Base-by-base conservation (phyloP, 1,140 invertebrate genomes). In the Platyura marginata region DNA sequence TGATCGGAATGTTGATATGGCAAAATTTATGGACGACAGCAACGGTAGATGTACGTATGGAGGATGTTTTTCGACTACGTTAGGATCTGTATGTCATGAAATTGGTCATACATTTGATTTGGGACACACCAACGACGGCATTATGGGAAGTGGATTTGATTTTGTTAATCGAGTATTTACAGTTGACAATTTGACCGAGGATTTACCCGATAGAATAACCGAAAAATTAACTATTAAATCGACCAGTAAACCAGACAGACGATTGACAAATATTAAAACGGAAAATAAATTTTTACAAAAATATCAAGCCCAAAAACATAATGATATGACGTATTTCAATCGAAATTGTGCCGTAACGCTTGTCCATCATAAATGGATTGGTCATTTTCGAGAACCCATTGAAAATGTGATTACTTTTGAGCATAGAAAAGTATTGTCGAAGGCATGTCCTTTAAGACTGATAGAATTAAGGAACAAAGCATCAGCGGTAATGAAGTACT, bases 111-210 rank as follows among this genome's bases (percentile, higher is more conserved):
- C 85, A 1, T 92, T 96, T 61, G 88, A 95, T 64, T 70, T 96
- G 25, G 90, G 87, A 1, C 91, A 97, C 59, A 85, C 87, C 1
- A 69, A 75, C 48, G 73, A 81, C 48, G 91, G 92, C 6, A 86
- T 97, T 37, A 96, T 97, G 92, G 85, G 86, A 13, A 71, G 86
- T 52, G 90, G 89, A 13, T 94, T 95, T 62, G 88, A 94, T 62
- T 81, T 91, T 54, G 75, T 82, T 36, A 79, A 78, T 65, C 73
- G 72, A 51, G 81, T 80, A 44, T 84, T 79, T 52, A 65, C 74
- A n/a, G 66, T 69, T 21, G 63, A 64, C 11, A 66, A 71, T 49
- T 64, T 59, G 47, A 65, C 51, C 25, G 60, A 51, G 64, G 64
- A 63, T 63, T 60, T 59, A 59, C 62, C 51, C 53, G 66, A 63